Base-by-base conservation (phyloP, 2,888 invertebrate genomes). In the Pterostichus madidus region DNA sequence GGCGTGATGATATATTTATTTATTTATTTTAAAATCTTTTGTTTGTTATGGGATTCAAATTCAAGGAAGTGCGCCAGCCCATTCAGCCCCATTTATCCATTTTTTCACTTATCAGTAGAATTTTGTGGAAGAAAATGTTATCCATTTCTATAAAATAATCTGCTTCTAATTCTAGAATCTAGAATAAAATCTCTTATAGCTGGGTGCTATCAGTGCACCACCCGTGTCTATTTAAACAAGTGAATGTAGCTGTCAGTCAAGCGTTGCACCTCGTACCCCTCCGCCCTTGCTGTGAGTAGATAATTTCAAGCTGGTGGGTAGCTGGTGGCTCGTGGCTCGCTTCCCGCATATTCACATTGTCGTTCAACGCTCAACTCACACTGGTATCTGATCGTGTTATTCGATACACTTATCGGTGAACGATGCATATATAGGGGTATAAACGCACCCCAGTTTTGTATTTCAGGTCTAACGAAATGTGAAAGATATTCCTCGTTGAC, bases 221-320 rank as follows among this genome's bases (percentile, higher is more conserved):
- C 17, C 44, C 68, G 68, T 71, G 39, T 75, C 49, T 49, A 49
- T 75, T 75, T 75, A 75, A 75, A 75, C 53, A 75, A 75, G 53
- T 49, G 75, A 75, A 49, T 75, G 75, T 53, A 75, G 49, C 75
- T 75, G 75, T 75, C 75, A 75, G 52, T 75, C 75, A 75, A 49
- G 52, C n/a, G 64, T 10, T 49, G 7, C 35, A 13, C 32, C 64
- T 31, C 64, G n/a, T 64, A 59, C 59, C n/a, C 35, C 64, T 17
- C 44, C 17, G 4, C 44, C 68, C 39, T 15, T 10, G 5, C 13
- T 17, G n/a, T 44, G 39, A 39, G 44, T 44, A 71, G 68, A 71
- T 71, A 71, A 71, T 71, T 71, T 71, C 68, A 71, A 71, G 68
- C 68, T 71, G 68, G 68, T 71, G 13, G 68, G 68, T 71, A 17